phyloP scores from a whole-genome alignment of 1,140 invertebrate genomes.

The Drosophila chauvacae region DNA sequence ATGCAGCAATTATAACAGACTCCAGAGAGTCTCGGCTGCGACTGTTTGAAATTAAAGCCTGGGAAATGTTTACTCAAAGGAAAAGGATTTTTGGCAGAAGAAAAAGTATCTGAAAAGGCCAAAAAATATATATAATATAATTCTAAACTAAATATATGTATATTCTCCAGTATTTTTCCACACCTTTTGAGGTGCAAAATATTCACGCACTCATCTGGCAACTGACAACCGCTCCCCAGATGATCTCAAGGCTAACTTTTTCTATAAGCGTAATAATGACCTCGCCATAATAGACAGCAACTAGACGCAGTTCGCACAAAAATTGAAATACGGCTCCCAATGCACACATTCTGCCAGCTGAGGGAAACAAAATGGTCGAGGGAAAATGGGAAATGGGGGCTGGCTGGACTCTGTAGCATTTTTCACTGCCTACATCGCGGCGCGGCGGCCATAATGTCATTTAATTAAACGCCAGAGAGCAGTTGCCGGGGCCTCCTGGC shows the following conservation, averaged over 20 bases:
- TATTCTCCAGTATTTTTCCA: not conserved
- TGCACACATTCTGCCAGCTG: conserved; percentile 61
- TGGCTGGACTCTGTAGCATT: conserved; percentile 53
- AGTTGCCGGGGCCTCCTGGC: conserved; percentile 53
- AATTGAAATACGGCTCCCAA: conserved; percentile 79
- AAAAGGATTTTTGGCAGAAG: not conserved
- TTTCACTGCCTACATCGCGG: conserved; percentile 66
- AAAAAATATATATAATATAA: not conserved
- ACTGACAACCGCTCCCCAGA: conserved; percentile 30
- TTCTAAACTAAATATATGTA: not conserved
- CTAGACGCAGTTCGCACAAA: conserved; percentile 61
- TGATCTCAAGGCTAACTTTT: conserved; percentile 43
- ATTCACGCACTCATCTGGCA: conserved; percentile 16
- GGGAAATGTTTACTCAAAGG: conserved; percentile 9
- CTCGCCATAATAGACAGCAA: conserved; percentile 58
- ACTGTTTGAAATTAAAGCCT: conserved; percentile 21
- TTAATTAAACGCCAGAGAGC: conserved; percentile 82
- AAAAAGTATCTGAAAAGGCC: not conserved
- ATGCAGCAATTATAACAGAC: conserved; percentile 50
- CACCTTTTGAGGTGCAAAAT: conserved; percentile 52
- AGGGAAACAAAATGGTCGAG: conserved; percentile 9
- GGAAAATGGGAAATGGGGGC: conserved; percentile 31
- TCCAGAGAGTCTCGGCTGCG: not conserved
- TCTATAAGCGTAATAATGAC: conserved; percentile 56
- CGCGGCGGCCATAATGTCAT: conserved; percentile 74